Percentiles rank a stretch among this genome's conserved stretches.
Evolutionary conservation across 2,888 invertebrate species (phyloP).

Genomic region (Drosophila borealis): DNA sequence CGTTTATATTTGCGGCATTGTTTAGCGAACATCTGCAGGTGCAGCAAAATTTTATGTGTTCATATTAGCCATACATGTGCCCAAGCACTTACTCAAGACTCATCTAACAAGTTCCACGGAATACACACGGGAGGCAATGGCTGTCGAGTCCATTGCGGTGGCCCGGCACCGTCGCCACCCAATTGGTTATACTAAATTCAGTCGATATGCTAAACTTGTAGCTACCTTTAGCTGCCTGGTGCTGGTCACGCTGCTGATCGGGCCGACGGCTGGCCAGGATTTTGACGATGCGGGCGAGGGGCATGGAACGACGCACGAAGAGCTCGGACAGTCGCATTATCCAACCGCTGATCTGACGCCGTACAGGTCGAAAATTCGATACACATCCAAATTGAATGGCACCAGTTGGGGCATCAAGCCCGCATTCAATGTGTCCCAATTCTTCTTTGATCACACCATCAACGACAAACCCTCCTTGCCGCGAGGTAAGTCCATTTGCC

Average conservation of each 20-base stretch:
- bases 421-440: slow-evolving; percentile 32
- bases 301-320: slow-evolving; percentile 49
- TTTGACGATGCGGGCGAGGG: neutral
- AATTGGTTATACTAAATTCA: too few species aligned
- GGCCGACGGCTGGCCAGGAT: accelerated
- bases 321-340: slow-evolving; percentile 48
- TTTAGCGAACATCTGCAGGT: slow-evolving; percentile 7
- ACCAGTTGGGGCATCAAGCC: slow-evolving; percentile 12
- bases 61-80: neutral
- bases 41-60: slow-evolving; percentile 23
- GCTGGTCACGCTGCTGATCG: slow-evolving; percentile 6
- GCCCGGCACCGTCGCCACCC: neutral
- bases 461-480: slow-evolving; percentile 19
- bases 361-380: neutral
- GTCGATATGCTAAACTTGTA: too few species aligned
- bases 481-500: slow-evolving; percentile 27
- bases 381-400: neutral
- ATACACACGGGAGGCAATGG: neutral
- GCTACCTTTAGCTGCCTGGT: neutral
- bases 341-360: slow-evolving; percentile 23
- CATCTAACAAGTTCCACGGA: neutral
- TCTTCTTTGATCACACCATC: slow-evolving; percentile 25
- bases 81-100: neutral
- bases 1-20: neutral
- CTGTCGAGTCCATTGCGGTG: neutral